phyloP scores from a whole-genome alignment of 2,113 vertebrate species.

The Dascyllus trimaculatus region DNA sequence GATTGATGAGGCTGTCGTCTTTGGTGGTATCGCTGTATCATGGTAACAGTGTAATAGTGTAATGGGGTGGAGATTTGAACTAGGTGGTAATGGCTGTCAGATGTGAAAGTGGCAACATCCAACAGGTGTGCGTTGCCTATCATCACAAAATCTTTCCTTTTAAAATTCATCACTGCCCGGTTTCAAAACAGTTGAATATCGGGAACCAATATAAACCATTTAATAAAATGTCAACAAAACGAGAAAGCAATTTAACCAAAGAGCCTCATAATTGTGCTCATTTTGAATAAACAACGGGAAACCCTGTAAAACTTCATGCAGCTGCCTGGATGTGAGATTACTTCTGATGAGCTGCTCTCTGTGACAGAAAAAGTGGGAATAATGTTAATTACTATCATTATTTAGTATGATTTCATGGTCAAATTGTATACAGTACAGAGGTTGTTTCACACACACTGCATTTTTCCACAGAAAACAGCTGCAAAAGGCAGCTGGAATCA shows the following conservation, averaged over 20 bases:
- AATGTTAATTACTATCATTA: too few species aligned
- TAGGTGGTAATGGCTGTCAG: conserved; percentile 56
- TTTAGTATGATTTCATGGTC: not conserved
- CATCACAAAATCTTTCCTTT: conserved; percentile 1
- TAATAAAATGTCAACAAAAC: too few species aligned
- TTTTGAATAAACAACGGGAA: too few species aligned
- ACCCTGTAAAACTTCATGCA: too few species aligned
- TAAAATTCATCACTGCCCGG: not conserved
- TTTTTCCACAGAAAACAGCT: not conserved
- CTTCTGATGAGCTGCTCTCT: not conserved
- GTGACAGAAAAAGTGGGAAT: not conserved
- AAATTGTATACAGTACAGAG: not conserved
- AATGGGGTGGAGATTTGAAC: conserved; percentile 41
- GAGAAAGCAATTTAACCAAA: too few species aligned
- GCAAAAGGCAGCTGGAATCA: not conserved
- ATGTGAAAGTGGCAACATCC: conserved; percentile 43
- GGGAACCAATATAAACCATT: too few species aligned
- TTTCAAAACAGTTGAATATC: too few species aligned
- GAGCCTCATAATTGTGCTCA: too few species aligned
- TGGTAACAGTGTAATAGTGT: conserved; percentile 48
- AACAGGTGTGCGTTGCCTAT: conserved; percentile 54
- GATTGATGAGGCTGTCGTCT: conserved; percentile 73
- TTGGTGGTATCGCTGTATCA: conserved; percentile 64
- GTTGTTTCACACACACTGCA: not conserved
- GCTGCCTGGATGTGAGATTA: too few species aligned